Evolutionary conservation across 2,113 vertebrate genomes (phyloP), one percentile per base, ranked within the genome.

Genomic region (Thermophis baileyi): DNA sequence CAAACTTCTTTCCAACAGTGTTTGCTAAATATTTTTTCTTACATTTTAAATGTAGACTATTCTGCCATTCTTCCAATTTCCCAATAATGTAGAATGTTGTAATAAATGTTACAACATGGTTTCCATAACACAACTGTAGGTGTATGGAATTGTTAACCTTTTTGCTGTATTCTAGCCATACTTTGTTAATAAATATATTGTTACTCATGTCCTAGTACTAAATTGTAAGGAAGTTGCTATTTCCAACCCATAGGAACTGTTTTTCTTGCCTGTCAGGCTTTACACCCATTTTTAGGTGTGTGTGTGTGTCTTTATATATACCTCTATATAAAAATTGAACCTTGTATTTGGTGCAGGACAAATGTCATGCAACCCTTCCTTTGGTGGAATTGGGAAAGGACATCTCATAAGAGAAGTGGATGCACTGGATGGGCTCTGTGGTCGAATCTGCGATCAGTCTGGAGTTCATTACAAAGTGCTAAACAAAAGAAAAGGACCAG

Each of bases 301-400:
- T 74, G 2, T 74, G 30, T 20, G 14, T 88, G 25, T 30, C 6
- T 88, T 30, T 51, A 49, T 87, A 81, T 40, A 81, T 40, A 81
- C 69, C 18, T 40, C 18, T 81, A 22, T 22, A 81, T 81, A 81
- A 81, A 81, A 81, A 22, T 40, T 81, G 69, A 81, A 81, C 35
- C 1, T 1, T 53, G 0, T 92, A 50, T 95, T 53, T 1, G 87
- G 0, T 53, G 2, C 92, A 99, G 99, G 99, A 40, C 98, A 98
- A 86, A 98, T 99, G 97, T 99, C 99, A 88, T 99, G 99, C 95
- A 99, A 99, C 96, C 99, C 99, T 0, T 99, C 99, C 35, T 97
- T 99, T 96, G 99, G 99, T 2, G 99, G 99, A 89, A 98, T 99
- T 9, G 99, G 99, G 14, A 99, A 99, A 96, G 99, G 99, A 1